Evolutionary conservation across 2,888 invertebrate species (phyloP).

Genomic region (Caenorhabditis zanzibari): DNA sequence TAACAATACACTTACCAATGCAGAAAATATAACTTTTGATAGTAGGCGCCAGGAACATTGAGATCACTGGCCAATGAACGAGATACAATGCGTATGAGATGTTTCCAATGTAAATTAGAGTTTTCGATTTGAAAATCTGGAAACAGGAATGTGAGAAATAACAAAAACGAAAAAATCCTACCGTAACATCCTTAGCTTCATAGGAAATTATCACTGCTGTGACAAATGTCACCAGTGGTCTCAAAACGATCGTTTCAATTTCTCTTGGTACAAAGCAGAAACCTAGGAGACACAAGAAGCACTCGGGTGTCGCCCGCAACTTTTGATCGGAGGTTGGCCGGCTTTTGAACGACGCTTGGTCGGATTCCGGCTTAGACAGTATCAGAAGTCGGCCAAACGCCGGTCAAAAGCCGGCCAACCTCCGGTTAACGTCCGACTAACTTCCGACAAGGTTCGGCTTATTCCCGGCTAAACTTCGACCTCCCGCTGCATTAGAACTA

Average conservation of each 20-base stretch:
- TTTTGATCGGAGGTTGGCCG: neutral
- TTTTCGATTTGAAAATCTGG: constrained; percentile 15
- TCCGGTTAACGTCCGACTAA: too few species aligned
- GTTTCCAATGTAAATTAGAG: constrained; percentile 20
- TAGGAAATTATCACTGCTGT: constrained; percentile 29
- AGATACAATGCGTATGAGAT: constrained; percentile 29
- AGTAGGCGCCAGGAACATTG: neutral
- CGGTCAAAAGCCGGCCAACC: too few species aligned
- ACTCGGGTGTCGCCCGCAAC: too few species aligned
- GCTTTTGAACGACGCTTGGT: too few species aligned
- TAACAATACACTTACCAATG: neutral
- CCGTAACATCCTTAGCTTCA: constrained; percentile 13
- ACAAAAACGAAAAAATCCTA: neutral
- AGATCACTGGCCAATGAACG: constrained; percentile 2
- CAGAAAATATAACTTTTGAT: neutral
- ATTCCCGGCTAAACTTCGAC: too few species aligned
- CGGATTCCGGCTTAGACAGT: too few species aligned
- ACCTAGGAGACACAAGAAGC: too few species aligned
- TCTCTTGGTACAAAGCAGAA: constrained; percentile 28
- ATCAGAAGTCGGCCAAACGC: too few species aligned
- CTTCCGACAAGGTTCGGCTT: too few species aligned
- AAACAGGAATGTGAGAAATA: neutral
- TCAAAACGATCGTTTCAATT: neutral
- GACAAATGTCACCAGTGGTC: constrained; percentile 27
- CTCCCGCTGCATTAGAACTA: too few species aligned